Base-by-base conservation (phyloP, 2,888 invertebrate genomes). In the Synanthedon vespiformis region DNA sequence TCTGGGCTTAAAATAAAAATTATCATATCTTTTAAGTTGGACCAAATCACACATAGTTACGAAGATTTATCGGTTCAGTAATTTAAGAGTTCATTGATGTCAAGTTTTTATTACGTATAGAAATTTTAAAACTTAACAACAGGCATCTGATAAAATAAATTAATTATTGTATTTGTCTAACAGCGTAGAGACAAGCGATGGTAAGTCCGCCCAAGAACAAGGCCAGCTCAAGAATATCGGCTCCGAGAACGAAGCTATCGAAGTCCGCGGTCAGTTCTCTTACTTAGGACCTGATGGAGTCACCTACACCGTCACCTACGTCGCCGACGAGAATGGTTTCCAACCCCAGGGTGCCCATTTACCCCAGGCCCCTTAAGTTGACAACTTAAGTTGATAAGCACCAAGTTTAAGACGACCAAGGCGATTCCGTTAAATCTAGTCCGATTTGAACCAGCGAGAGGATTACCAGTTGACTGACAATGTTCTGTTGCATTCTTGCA, bases 291-390 rank as follows among this genome's bases (percentile, higher is more conserved):
- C 68, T 27, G 89, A 89, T 54, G 89, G 89, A 47, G 65, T 79
- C 18, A 40, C 64, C 52, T 89, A 90, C 81, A 60, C 63, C 40
- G 74, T 90, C 49, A 68, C 60, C 53, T 90, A 89, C 82, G 58
- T 77, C 55, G 89, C 90, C 48, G 71, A 88, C 70, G 80, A 88
- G 68, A 64, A 78, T 61, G 90, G 90, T 12, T 91, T 88, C 87
- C 81, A 82, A 59, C 78, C 90, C 67, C 41, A 53, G 12, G 82
- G 74, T n/a, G 67, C 67, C 50, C 82, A 84, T 55, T 53, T 85
- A 44, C 82, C 83, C 67, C 14, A 48, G 0, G 57, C 63, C 52
- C 53, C 56, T 16, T 74, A 74, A 73, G 54, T 55, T 50, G 49
- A 12, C 3, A 40, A 47, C 27, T 22, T 22, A 22, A 22, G 22